Conservation (phyloP, 2,113 vertebrate genomes). For the Cephalopterus ornatus region DNA sequence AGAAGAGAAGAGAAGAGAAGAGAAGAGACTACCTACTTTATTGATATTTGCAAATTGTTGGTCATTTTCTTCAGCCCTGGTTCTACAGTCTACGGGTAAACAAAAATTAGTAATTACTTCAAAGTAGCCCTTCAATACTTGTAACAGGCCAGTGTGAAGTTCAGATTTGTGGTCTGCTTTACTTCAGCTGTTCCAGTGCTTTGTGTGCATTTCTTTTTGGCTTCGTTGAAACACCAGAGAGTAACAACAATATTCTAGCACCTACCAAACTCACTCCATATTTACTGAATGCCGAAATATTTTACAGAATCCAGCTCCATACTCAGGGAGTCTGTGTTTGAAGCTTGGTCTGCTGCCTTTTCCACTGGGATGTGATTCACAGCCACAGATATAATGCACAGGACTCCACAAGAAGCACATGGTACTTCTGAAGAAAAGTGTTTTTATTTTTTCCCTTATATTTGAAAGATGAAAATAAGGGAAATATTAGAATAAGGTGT, state of each 20-base stretch:
- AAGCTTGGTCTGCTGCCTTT: neutral
- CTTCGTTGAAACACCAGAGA: neutral
- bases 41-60: neutral
- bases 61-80: neutral
- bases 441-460: neutral
- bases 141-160: neutral
- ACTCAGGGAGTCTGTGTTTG: neutral
- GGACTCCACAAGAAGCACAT: neutral
- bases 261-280: neutral
- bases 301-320: neutral
- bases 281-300: neutral
- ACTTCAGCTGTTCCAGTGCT: neutral
- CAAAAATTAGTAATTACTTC: neutral
- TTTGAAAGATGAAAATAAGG: neutral
- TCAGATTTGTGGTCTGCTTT: neutral
- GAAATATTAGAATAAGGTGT: neutral
- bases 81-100: neutral
- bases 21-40: fast-evolving
- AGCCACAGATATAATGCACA: neutral
- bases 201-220: neutral
- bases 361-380: neutral
- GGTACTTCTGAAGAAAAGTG: neutral
- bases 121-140: neutral
- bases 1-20: fast-evolving
- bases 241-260: neutral